Evolutionary conservation across 2,113 vertebrate species (phyloP).

Genomic region (Eublepharis macularius): DNA sequence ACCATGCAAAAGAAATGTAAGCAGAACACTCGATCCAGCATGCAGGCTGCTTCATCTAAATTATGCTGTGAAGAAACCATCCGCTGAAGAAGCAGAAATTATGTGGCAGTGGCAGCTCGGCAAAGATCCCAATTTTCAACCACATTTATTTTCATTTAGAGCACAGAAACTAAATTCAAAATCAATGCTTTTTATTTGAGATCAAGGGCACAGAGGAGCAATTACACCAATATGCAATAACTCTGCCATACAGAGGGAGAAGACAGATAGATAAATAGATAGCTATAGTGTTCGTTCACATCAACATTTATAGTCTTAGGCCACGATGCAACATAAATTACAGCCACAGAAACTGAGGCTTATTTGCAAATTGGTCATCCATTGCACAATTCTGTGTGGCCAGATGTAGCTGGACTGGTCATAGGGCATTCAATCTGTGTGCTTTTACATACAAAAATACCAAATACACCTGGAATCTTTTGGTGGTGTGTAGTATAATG

Average conservation of each 20-base stretch:
- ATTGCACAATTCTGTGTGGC: not conserved
- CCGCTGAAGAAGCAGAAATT: not conserved
- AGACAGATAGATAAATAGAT: too few species aligned
- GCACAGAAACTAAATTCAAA: not conserved
- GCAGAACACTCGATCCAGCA: not conserved
- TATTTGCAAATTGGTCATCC: not conserved
- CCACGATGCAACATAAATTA: not conserved
- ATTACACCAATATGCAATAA: not conserved
- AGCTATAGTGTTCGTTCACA: not conserved
- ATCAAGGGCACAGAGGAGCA: not conserved
- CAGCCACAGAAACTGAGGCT: not conserved
- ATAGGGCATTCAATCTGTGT: not conserved
- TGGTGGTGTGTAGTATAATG: not conserved
- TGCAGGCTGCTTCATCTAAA: not conserved
- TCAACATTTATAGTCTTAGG: not conserved
- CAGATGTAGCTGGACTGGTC: not conserved
- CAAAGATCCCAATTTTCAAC: not conserved
- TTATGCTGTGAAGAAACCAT: not conserved
- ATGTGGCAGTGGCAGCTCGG: not conserved
- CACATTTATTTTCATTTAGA: not conserved
- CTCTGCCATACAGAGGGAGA: not conserved
- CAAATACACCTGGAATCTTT: not conserved
- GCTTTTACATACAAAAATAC: not conserved
- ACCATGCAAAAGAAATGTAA: not conserved
- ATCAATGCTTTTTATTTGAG: not conserved